Percentiles rank a stretch among this genome's conserved stretches.
phyloP scores from a whole-genome alignment of 2,888 invertebrate genomes.

The Netelia virgata region DNA sequence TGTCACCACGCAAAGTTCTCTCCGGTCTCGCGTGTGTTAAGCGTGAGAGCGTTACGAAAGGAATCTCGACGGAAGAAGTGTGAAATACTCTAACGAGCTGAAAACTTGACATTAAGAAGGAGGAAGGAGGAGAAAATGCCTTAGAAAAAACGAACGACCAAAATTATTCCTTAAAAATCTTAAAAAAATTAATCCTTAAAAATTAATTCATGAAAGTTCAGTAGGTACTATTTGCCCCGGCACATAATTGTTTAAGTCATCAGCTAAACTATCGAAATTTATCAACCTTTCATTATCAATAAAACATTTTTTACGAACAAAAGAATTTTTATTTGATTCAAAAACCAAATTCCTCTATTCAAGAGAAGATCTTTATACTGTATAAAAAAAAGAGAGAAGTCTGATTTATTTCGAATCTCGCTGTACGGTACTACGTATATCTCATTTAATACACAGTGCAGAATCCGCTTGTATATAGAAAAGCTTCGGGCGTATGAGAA shows the following conservation, averaged over 20 bases:
- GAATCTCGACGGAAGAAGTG: constrained; percentile 40
- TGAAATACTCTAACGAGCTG: constrained; percentile 40
- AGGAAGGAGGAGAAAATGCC: not conserved
- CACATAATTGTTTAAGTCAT: no score
- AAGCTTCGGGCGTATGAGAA: constrained; percentile 31
- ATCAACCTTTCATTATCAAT: no score
- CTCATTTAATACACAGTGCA: constrained; percentile 13
- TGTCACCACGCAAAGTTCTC: constrained; percentile 26
- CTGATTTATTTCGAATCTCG: constrained; percentile 29
- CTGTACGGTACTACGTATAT: constrained; percentile 24
- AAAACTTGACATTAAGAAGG: constrained; percentile 6
- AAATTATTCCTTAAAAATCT: no score
- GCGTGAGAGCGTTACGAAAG: constrained; percentile 3
- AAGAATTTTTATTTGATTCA: no score
- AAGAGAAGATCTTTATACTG: constrained; percentile 2
- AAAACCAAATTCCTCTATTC: not conserved
- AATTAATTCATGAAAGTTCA: no score
- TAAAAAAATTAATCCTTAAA: no score
- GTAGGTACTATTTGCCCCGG: no score
- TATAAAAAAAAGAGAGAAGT: not conserved
- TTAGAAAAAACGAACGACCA: no score
- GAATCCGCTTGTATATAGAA: not conserved
- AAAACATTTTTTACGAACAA: no score
- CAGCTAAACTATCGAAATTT: no score
- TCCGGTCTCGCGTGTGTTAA: constrained; percentile 17